Evolutionary conservation across 1,140 invertebrate genomes (phyloP).

Genomic region (Bathynomus jamesi): DNA sequence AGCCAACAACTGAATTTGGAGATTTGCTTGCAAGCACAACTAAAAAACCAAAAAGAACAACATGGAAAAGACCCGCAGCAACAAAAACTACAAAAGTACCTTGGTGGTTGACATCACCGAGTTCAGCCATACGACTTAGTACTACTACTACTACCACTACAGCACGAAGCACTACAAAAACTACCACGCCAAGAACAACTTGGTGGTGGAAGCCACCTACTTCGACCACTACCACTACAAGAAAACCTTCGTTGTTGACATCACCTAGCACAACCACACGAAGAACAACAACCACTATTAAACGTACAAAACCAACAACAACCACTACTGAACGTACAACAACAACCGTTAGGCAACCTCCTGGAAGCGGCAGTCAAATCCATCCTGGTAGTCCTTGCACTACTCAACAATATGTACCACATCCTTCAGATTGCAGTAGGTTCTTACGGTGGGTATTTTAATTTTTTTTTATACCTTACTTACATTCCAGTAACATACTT

Average conservation of each 20-base stretch:
- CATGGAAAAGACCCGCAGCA: constrained; percentile 47
- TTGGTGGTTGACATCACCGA: too few species aligned
- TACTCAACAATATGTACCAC: constrained; percentile 56
- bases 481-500: too few species aligned
- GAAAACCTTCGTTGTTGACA: constrained; percentile 1
- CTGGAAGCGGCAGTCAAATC: not conserved
- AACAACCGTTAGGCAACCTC: not conserved
- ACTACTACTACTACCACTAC: constrained; percentile 48
- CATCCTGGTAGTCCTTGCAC: constrained; percentile 46
- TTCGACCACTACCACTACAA: constrained; percentile 16
- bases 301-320: constrained; percentile 2
- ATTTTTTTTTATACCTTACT: too few species aligned
- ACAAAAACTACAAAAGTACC: constrained; percentile 8
- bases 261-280: constrained; percentile 13
- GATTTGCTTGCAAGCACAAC: too few species aligned
- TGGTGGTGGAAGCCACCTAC: constrained; percentile 17
- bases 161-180: too few species aligned
- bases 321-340: not conserved
- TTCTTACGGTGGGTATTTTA: constrained; percentile 40
- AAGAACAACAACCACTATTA: constrained; percentile 26
- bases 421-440: constrained; percentile 60
- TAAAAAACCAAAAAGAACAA: constrained; percentile 45
- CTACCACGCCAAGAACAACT: constrained; percentile 1
- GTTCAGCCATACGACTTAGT: constrained; percentile 50
- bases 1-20: too few species aligned